Percentiles rank a stretch among this genome's conserved stretches.
These are phyloP conservation scores for Lophura nycthemera DNA, from an alignment of 2,113 vertebrate species.

Conservation along the genomic window DNA sequence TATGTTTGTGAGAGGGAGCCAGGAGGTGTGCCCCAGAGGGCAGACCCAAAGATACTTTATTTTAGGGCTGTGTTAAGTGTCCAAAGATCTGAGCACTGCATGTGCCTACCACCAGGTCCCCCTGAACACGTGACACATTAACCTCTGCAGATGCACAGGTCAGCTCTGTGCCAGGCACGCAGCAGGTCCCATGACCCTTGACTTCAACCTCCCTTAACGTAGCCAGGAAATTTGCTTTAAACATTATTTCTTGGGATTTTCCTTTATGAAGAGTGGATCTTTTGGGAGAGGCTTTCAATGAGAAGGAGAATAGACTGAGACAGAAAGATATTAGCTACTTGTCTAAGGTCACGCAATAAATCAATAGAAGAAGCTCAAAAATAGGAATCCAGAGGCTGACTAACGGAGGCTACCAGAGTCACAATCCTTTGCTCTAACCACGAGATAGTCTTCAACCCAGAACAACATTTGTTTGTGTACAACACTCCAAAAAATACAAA, in stretches of 20 bases:
- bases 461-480: conserved; percentile 30
- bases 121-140: neutral
- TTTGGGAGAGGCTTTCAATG: neutral
- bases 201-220: neutral
- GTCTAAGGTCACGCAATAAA: neutral
- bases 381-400: neutral
- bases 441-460: conserved; percentile 24
- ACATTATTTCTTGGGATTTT: neutral
- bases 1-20: neutral
- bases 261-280: neutral
- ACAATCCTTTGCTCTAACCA: neutral
- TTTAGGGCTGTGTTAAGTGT: neutral
- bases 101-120: accelerated
- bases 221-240: neutral
- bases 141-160: neutral
- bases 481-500: conserved; percentile 12
- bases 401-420: neutral
- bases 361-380: neutral
- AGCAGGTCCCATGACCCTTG: neutral
- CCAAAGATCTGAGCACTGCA: neutral
- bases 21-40: neutral
- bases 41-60: neutral
- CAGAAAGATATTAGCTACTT: neutral
- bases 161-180: neutral
- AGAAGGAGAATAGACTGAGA: neutral